Percentiles rank a stretch among this genome's conserved stretches.
phyloP scores from a whole-genome alignment of 2,888 invertebrate genomes.

The Tachystola acroxantha region DNA sequence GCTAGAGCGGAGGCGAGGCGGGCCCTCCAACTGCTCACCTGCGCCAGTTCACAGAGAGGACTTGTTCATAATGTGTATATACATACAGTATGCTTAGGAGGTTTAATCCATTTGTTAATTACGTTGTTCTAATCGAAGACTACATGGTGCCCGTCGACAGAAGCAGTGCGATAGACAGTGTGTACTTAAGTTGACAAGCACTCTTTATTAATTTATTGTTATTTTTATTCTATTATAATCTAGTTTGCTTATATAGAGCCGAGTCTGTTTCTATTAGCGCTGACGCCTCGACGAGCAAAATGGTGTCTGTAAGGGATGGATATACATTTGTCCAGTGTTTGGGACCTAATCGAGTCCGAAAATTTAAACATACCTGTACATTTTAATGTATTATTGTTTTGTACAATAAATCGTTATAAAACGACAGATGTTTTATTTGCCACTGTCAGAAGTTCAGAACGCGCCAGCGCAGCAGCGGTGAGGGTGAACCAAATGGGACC shows the following conservation, averaged over 20 bases:
- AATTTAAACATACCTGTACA: conserved; percentile 79
- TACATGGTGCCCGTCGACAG: conserved; percentile 77
- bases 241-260: conserved; percentile 76
- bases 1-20: conserved; percentile 19
- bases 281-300: conserved; percentile 77
- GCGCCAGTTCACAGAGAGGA: conserved; percentile 62
- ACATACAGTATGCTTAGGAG: conserved; percentile 76
- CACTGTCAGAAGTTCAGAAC: too few relatives aligned
- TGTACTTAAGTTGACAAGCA: conserved; percentile 77
- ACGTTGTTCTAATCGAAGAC: conserved; percentile 75
- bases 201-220: conserved; percentile 75
- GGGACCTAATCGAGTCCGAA: conserved; percentile 72
- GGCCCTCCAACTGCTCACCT: conserved; percentile 36
- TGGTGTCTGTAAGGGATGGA: conserved; percentile 77
- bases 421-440: conserved; percentile 55
- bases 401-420: conserved; percentile 80
- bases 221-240: conserved; percentile 70
- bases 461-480: too few relatives aligned
- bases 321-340: conserved; percentile 74
- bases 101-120: conserved; percentile 75
- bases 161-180: conserved; percentile 74
- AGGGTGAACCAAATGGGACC: too few relatives aligned
- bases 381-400: conserved; percentile 80
- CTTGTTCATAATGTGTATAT: conserved; percentile 77
- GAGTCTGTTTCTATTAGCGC: conserved; percentile 75